phyloP scores from a whole-genome alignment of 2,113 vertebrate genomes.

The Chaetura pelagica region DNA sequence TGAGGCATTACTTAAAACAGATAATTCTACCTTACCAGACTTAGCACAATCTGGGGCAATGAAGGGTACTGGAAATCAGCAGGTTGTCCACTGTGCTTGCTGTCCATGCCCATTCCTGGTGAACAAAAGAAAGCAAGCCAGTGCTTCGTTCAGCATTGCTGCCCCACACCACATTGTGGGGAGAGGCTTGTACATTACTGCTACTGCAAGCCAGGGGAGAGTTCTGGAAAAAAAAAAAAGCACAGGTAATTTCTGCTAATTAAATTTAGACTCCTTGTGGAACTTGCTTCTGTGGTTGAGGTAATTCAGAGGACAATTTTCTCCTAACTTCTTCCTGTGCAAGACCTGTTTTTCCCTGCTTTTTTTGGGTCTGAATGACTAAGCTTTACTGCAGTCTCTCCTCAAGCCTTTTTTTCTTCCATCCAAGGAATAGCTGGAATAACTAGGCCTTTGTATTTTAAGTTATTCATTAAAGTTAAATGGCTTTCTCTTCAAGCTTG shows the following conservation, averaged over 20 bases:
- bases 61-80: background rate
- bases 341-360: background rate
- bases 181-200: background rate
- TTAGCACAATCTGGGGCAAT: background rate
- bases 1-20: background rate
- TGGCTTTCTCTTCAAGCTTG: conserved; percentile 35
- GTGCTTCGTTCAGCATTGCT: background rate
- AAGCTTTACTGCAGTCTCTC: conserved; percentile 19
- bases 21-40: background rate
- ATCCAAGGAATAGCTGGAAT: background rate
- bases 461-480: conserved; percentile 65
- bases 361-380: conserved; percentile 34
- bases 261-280: background rate
- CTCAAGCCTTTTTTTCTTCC: background rate
- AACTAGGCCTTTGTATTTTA: conserved; percentile 42
- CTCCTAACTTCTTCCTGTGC: background rate
- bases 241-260: background rate
- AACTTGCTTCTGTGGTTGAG: background rate
- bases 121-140: background rate
- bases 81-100: background rate
- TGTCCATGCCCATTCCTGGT: background rate
- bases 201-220: background rate
- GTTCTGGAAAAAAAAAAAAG: background rate
- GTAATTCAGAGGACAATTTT: conserved; percentile 20
- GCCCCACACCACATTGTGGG: fast-evolving